These are phyloP conservation scores for Pipistrellus nathusii DNA, from an alignment of 2,797 vertebrate species.

Conservation along the genomic window DNA sequence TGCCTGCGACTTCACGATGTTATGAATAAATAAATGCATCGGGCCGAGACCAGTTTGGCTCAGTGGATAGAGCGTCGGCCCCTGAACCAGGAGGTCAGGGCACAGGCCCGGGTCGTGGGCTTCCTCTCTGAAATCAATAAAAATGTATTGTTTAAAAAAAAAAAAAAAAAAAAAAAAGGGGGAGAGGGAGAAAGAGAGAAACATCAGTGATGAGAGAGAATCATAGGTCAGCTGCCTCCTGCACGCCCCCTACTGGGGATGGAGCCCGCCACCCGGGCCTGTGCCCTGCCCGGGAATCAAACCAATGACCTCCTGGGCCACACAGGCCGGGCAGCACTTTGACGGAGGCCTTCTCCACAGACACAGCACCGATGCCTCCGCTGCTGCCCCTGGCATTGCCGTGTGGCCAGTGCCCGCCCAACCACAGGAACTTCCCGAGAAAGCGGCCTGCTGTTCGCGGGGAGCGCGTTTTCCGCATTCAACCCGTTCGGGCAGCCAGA, in stretches of 20 bases:
- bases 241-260: too few species aligned
- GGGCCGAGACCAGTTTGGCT: too few species aligned
- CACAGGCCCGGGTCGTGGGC: too few species aligned
- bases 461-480: conserved; percentile 57
- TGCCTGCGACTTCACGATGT: too few species aligned
- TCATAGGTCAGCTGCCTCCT: too few species aligned
- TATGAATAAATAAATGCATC: too few species aligned
- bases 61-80: not conserved
- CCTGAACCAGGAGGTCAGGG: too few species aligned
- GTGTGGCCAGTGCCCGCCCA: conserved; percentile 50
- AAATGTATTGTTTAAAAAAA: too few species aligned
- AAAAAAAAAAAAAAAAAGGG: too few species aligned
- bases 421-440: not conserved
- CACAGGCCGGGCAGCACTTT: not conserved
- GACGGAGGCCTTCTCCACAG: conserved; percentile 51
- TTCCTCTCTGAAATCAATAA: too few species aligned
- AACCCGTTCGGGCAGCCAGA: conserved; percentile 51
- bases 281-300: not conserved
- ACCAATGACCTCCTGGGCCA: not conserved
- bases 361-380: not conserved
- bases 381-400: conserved; percentile 67
- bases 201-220: too few species aligned
- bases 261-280: not conserved
- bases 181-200: too few species aligned
- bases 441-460: conserved; percentile 54